A percentile compares a stretch with the other conserved stretches of the same genome.
phyloP scores from a whole-genome alignment of 30 jellyfish, hydroid and myxozoan genomes.

The Pelagia noctiluca region DNA sequence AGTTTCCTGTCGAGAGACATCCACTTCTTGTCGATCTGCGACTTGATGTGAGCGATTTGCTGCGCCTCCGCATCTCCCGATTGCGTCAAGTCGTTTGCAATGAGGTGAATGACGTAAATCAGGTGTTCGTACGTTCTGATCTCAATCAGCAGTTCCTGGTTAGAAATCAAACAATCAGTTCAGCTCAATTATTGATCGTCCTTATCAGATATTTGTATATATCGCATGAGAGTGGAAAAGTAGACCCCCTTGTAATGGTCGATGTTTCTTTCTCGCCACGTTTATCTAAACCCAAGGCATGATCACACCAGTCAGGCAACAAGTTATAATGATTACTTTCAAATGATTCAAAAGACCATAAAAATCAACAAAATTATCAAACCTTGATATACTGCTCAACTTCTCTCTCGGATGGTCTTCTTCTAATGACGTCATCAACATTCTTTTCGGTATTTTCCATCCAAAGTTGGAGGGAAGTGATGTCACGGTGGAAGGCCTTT shows the following conservation, averaged over 20 bases:
- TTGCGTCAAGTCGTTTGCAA: constrained; percentile 78
- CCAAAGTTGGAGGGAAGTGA: constrained; percentile 81
- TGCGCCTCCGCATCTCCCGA: constrained; percentile 65
- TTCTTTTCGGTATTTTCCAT: constrained; percentile 40
- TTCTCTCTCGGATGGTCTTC: constrained; percentile 60
- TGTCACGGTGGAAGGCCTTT: constrained; percentile 73
- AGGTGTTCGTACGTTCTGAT: constrained; percentile 68
- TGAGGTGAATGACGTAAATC: constrained; percentile 55
- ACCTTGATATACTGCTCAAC: constrained; percentile 65
- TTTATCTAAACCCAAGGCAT: too few species aligned
- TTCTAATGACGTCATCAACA: constrained; percentile 16
- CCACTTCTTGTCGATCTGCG: constrained; percentile 81
- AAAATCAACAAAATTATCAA: neutral
- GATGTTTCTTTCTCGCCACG: too few species aligned
- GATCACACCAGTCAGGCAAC: neutral
- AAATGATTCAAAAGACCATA: neutral
- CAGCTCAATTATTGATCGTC: neutral
- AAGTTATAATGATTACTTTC: neutral
- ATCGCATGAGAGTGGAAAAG: too few species aligned
- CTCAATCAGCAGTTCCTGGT: constrained; percentile 72
- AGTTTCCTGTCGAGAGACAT: constrained; percentile 31
- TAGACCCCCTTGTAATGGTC: too few species aligned
- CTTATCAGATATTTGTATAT: too few species aligned
- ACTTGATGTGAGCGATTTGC: constrained; percentile 53
- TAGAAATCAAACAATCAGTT: neutral